Percentiles rank a stretch among this genome's conserved stretches.
Conservation (phyloP, 2,113 vertebrate species). For the Poicephalus meyeri region DNA sequence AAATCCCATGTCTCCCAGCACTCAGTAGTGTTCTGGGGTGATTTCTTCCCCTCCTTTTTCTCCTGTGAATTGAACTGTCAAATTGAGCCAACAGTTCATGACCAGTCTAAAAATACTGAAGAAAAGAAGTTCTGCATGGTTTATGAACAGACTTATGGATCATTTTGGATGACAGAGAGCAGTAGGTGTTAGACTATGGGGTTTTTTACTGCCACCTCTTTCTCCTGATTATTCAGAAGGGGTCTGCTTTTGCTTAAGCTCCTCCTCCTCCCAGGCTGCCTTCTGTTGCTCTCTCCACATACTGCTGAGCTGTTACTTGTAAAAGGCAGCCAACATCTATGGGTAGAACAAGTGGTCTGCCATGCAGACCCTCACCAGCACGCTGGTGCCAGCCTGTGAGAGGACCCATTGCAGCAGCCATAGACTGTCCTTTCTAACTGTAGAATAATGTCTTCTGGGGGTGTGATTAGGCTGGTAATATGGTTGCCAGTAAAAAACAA, state of each 20-base stretch:
- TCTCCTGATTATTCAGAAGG: neutral
- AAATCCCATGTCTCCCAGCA: neutral
- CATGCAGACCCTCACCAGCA: neutral
- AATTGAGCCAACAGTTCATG: neutral
- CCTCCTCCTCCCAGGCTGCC: neutral
- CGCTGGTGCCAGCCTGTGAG: neutral
- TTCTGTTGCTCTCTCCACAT: neutral
- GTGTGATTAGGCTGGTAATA: neutral
- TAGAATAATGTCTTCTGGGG: neutral
- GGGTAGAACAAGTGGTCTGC: neutral
- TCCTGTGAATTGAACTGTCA: neutral
- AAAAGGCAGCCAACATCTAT: neutral
- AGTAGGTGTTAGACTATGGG: neutral
- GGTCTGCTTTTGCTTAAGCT: neutral
- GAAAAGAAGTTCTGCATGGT: neutral
- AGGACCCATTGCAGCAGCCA: neutral
- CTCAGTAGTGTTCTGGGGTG: neutral
- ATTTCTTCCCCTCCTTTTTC: neutral
- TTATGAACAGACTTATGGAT: neutral
- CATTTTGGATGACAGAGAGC: neutral
- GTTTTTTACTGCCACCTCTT: neutral
- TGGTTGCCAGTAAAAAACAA: slow-evolving; percentile 5
- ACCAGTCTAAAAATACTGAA: neutral
- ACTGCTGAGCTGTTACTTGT: neutral
- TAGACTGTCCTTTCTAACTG: neutral